Evolutionary conservation across 2,888 invertebrate species (phyloP).

Genomic region (Villa cingulata): DNA sequence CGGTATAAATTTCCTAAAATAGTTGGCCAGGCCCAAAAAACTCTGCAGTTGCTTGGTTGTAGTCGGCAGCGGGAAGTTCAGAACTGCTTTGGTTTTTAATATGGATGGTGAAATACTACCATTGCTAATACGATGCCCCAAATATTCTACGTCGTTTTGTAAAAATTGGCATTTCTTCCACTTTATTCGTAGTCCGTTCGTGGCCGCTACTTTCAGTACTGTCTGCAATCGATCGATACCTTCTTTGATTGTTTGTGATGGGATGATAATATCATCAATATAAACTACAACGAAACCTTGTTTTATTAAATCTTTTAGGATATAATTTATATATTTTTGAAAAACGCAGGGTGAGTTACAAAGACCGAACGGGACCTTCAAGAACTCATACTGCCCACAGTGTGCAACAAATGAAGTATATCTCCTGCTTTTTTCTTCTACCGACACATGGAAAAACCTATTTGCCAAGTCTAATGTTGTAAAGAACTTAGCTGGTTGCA

Average conservation of each 20-base stretch:
- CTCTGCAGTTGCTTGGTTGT: too few species aligned
- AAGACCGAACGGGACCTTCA: neutral
- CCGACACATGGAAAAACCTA: slow-evolving; percentile 25
- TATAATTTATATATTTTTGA: slow-evolving; percentile 14
- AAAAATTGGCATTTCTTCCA: slow-evolving; percentile 19
- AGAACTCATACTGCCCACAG: slow-evolving; percentile 15
- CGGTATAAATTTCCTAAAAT: too few species aligned
- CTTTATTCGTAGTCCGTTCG: too few species aligned
- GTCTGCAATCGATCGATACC: too few species aligned
- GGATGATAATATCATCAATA: too few species aligned
- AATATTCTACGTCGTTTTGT: slow-evolving; percentile 14
- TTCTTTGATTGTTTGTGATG: too few species aligned
- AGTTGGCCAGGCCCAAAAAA: too few species aligned
- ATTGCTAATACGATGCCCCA: slow-evolving; percentile 20
- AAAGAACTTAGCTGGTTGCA: slow-evolving; percentile 18
- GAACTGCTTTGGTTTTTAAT: slow-evolving; percentile 19
- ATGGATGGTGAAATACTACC: slow-evolving; percentile 19
- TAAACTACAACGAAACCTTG: too few species aligned
- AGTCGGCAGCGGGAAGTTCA: slow-evolving; percentile 19
- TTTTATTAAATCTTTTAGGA: slow-evolving; percentile 8
- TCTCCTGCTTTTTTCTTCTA: slow-evolving; percentile 16
- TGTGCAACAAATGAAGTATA: slow-evolving; percentile 6
- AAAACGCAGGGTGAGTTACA: slow-evolving; percentile 18
- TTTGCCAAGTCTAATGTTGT: slow-evolving; percentile 22
- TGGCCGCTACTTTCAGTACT: too few species aligned